Conservation (phyloP, 2,797 vertebrate genomes). For the Triplophysa yarkandensis region DNA sequence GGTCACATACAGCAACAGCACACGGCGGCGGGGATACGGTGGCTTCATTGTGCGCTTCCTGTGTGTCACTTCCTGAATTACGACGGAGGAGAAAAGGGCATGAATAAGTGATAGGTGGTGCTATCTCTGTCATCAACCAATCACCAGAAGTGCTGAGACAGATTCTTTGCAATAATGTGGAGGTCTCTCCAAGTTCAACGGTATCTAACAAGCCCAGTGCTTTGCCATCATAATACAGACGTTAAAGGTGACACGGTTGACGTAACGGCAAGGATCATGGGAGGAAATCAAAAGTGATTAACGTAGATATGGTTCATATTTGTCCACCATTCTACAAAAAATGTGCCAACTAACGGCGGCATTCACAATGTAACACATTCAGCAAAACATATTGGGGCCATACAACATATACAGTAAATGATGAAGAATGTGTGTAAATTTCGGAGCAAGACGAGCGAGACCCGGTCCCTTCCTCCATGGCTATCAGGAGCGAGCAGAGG, state of each 20-base stretch:
- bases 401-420: neutral
- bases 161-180: conserved; percentile 34
- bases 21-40: conserved; percentile 40
- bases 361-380: neutral
- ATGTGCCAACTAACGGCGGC: too few relatives aligned
- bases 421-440: conserved; percentile 21
- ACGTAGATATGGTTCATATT: too few relatives aligned
- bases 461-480: conserved; percentile 51
- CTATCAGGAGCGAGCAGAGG: conserved; percentile 68
- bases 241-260: conserved; percentile 16
- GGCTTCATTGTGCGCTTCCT: conserved; percentile 49
- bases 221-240: conserved; percentile 10
- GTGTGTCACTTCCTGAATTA: conserved; percentile 52
- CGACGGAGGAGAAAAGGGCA: conserved; percentile 28
- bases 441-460: conserved; percentile 10
- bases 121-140: conserved; percentile 55
- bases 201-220: conserved; percentile 27
- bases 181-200: conserved; percentile 38
- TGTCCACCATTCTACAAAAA: too few relatives aligned
- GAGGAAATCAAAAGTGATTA: neutral
- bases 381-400: neutral
- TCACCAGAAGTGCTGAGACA: conserved; percentile 50
- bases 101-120: conserved; percentile 55
- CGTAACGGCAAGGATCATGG: conserved; percentile 10
- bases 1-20: conserved; percentile 58